phyloP scores from a whole-genome alignment of 2,888 invertebrate species.

The Synergus japonicus region DNA sequence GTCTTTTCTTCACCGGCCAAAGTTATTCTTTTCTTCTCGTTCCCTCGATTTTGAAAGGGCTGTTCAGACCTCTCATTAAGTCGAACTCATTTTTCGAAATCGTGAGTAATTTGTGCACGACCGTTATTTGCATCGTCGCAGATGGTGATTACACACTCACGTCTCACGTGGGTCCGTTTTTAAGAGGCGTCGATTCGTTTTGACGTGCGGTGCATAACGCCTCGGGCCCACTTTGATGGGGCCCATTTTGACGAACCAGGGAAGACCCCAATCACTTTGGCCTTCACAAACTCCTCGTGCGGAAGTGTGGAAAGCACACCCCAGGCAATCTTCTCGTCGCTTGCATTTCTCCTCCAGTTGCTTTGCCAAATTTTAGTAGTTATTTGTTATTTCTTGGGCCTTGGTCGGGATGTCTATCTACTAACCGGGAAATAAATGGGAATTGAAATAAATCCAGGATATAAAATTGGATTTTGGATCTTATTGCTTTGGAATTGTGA shows the following conservation, averaged over 20 bases:
- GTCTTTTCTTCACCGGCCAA: neutral
- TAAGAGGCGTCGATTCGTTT: slow-evolving; percentile 36
- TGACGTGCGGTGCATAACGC: slow-evolving; percentile 28
- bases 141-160: slow-evolving; percentile 38
- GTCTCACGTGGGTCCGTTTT: slow-evolving; percentile 23
- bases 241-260: slow-evolving; percentile 33
- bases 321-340: slow-evolving; percentile 16
- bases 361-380: slow-evolving; percentile 10
- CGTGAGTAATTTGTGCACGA: slow-evolving; percentile 37
- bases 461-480: too few relatives aligned
- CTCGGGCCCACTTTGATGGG: slow-evolving; percentile 23
- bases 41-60: neutral
- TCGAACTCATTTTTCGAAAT: slow-evolving; percentile 40
- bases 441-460: too few relatives aligned
- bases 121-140: slow-evolving; percentile 41
- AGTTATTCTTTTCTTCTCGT: slow-evolving; percentile 26
- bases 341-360: neutral
- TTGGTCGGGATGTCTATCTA: too few relatives aligned
- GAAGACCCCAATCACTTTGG: slow-evolving; percentile 36
- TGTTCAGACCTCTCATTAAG: slow-evolving; percentile 19
- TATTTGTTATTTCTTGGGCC: neutral
- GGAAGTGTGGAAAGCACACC: slow-evolving; percentile 39
- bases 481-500: too few relatives aligned
- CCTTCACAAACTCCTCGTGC: slow-evolving; percentile 28
- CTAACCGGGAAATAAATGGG: too few relatives aligned